These are phyloP conservation scores for Tetramorium alpestre DNA, from an alignment of 1,140 invertebrate species.

Conservation along the genomic window DNA sequence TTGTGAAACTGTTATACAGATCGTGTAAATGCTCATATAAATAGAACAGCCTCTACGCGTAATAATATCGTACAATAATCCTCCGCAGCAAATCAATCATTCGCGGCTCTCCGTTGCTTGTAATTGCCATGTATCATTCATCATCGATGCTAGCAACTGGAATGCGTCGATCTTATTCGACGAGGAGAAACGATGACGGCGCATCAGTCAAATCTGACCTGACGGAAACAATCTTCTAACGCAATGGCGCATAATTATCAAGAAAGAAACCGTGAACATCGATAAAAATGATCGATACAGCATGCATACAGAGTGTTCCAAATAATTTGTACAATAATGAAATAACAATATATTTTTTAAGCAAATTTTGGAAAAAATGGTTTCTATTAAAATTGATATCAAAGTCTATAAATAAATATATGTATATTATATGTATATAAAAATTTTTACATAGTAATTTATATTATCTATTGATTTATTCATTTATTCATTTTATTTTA, in stretches of 20 bases:
- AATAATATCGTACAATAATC: constrained; percentile 20
- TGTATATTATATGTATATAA: neutral
- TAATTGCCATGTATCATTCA: constrained; percentile 46
- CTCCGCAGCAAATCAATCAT: constrained; percentile 33
- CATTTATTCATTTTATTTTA: neutral
- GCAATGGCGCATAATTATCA: constrained; percentile 55
- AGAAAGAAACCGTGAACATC: neutral
- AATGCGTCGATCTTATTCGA: constrained; percentile 36
- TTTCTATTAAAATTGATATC: neutral
- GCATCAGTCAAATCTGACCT: constrained; percentile 37
- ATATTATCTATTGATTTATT: neutral
- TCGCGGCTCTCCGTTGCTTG: constrained; percentile 17
- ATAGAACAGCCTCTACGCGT: too few species aligned
- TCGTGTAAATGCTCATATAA: neutral
- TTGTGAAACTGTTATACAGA: neutral
- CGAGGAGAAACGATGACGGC: neutral
- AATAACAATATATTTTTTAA: neutral
- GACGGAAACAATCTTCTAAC: constrained; percentile 57
- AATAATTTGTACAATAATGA: neutral
- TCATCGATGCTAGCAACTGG: constrained; percentile 40
- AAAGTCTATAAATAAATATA: neutral
- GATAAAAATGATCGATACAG: neutral
- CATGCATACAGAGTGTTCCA: neutral
- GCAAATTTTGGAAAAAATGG: neutral
- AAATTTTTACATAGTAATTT: neutral